Percentiles rank a stretch among this genome's conserved stretches.
phyloP scores from a whole-genome alignment of 2,888 invertebrate species.

The Bombylius major region DNA sequence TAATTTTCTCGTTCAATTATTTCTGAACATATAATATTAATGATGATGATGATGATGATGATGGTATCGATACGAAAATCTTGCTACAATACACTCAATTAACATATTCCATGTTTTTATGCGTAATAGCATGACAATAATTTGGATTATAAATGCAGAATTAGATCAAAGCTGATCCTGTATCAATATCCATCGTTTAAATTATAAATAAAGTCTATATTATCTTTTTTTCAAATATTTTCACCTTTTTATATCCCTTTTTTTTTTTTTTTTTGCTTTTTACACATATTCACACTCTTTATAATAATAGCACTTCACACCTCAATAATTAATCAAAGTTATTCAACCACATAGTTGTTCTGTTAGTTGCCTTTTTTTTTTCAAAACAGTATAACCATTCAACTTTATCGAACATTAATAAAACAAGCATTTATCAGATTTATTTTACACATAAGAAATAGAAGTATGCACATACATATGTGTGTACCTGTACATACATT shows the following conservation, averaged over 20 bases:
- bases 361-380: too few species aligned
- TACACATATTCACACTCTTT: neutral
- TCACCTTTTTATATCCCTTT: neutral
- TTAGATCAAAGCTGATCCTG: constrained; percentile 7
- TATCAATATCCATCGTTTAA: neutral
- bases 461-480: too few species aligned
- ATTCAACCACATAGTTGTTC: neutral
- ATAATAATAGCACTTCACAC: neutral
- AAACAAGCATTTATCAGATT: too few species aligned
- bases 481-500: too few species aligned
- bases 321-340: neutral
- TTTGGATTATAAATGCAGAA: constrained; percentile 10
- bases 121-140: constrained; percentile 11
- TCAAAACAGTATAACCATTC: too few species aligned
- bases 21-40: neutral
- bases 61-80: neutral
- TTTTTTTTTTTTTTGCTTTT: neutral
- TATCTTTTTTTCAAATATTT: neutral
- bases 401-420: too few species aligned
- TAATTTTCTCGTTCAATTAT: constrained; percentile 7
- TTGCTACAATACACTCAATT: too few species aligned
- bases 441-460: too few species aligned
- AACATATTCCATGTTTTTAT: neutral
- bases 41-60: neutral
- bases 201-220: neutral